Conservation (phyloP, 2,113 vertebrate genomes). For the Pantherophis guttatus region DNA sequence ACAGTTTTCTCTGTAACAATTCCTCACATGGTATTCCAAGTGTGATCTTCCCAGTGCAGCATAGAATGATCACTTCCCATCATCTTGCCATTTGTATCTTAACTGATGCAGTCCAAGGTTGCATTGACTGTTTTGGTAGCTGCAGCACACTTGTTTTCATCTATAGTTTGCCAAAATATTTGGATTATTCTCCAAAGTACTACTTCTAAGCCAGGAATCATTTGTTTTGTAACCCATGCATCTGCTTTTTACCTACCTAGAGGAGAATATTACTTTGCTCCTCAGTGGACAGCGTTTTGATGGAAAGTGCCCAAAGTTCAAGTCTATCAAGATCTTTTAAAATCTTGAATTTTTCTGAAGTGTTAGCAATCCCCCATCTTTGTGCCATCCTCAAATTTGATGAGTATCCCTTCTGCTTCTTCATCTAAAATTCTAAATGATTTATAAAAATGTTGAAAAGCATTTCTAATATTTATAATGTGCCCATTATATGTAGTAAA, state of each 20-base stretch:
- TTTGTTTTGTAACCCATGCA: neutral
- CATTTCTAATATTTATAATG: neutral
- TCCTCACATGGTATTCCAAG: neutral
- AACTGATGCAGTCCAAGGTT: neutral
- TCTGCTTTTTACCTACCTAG: neutral
- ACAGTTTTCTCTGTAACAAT: neutral
- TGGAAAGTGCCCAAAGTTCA: neutral
- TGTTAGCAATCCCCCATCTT: neutral
- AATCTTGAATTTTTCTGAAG: neutral
- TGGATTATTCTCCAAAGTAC: neutral
- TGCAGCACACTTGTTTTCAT: neutral
- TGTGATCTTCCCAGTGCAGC: neutral
- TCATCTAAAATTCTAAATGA: neutral
- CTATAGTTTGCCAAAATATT: neutral
- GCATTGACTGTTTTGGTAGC: neutral
- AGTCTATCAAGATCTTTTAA: neutral
- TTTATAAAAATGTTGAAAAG: neutral
- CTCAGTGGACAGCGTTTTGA: neutral
- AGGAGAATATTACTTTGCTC: neutral
- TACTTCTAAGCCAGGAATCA: neutral
- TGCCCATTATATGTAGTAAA: neutral
- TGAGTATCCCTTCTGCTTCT: neutral
- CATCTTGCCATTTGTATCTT: neutral
- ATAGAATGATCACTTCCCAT: neutral
- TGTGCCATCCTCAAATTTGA: neutral